Evolutionary conservation across 2,113 vertebrate genomes (phyloP), one percentile per base, ranked within the genome.

Genomic region (Apistogramma diplotaenia): DNA sequence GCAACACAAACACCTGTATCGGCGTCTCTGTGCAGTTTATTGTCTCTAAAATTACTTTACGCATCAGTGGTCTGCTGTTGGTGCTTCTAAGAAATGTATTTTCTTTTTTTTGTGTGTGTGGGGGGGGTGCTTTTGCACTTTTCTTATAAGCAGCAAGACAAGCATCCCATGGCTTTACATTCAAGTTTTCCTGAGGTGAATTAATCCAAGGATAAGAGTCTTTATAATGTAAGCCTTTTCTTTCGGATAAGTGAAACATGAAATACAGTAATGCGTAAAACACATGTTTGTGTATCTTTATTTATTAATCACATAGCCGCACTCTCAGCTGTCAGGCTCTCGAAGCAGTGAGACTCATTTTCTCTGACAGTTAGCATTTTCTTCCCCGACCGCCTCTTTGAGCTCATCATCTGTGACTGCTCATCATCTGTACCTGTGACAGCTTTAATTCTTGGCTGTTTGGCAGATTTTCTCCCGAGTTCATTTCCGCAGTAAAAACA

Each of bases 331-430:
- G 71, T 75, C 76, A 21, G 77, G 9, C 65, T 70, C 71, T 75
- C 60, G 53, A 60, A 59, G 82, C 55, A 59, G 37, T 6, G 60
- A 58, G 77, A 59, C 82, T 84, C 82, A 79, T 79, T 84, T 79
- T 70, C 77, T 70, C 60, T 79, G 82, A 85, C 77, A 79, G 76
- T 79, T 75, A 70, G 60, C 83, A 76, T 85, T 80, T 84, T 75
- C 75, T 70, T 12, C 31, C 31, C 76, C 29, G 33, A 59, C 62
- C 29, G 46, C 25, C 35, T 78, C 76, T 56, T 73, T 83, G 43
- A 73, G 81, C 65, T 78, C 70, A 53, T 78, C 81, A 62, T 65
- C 70, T 51, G 82, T 67, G 82, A 79, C 76, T 58, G 76, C 59
- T 84, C 82, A 74, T 84, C 82, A 84, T 70, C 77, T 54, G 71